Conservation (phyloP, 2,888 invertebrate genomes). For the Mythimna lalbum region DNA sequence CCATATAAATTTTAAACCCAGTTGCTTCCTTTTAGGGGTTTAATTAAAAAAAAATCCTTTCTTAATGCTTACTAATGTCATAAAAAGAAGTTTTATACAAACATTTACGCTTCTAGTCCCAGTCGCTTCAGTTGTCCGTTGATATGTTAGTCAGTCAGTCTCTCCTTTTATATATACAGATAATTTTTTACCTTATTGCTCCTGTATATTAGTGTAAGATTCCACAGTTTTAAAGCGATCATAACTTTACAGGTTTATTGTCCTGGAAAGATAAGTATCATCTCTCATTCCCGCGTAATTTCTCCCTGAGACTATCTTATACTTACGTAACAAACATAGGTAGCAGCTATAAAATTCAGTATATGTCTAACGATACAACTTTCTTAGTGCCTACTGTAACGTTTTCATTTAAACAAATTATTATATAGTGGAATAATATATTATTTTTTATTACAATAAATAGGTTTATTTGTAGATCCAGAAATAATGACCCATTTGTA, state of each 20-base stretch:
- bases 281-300: conserved; percentile 38
- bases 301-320: background rate
- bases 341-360: background rate
- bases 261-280: background rate
- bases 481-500: background rate
- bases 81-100: too few relatives aligned
- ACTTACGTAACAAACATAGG: conserved; percentile 21
- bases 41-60: too few relatives aligned
- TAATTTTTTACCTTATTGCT: background rate
- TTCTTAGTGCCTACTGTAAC: background rate
- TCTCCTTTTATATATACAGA: too few relatives aligned
- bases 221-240: background rate
- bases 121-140: too few relatives aligned
- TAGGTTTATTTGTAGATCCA: background rate
- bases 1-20: too few relatives aligned
- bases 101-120: too few relatives aligned
- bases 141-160: too few relatives aligned
- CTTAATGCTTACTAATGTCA: too few relatives aligned
- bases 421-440: background rate
- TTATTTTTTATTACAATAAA: background rate
- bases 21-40: too few relatives aligned
- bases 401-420: too few relatives aligned
- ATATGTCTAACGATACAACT: conserved; percentile 6
- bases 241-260: background rate
- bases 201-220: background rate